These are phyloP conservation scores for Typhlichthys eigenmanni DNA, from an alignment of 2,797 vertebrate species.

Conservation along the genomic window DNA sequence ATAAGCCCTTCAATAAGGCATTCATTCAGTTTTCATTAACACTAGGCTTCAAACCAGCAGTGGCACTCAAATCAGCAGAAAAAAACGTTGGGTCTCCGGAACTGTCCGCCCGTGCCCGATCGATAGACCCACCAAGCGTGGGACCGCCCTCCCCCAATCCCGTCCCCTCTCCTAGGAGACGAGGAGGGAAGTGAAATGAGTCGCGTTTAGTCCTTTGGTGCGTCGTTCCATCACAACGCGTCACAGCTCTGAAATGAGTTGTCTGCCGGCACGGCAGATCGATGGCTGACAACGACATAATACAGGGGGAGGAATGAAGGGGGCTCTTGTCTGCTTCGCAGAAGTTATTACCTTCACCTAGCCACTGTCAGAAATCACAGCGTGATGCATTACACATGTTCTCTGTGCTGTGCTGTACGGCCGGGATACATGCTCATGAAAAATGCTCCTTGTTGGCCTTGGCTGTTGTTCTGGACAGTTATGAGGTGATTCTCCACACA, in stretches of 20 bases:
- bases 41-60: too few species aligned
- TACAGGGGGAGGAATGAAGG: constrained; percentile 8
- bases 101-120: constrained; percentile 84
- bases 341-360: constrained; percentile 82
- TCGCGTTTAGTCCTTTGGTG: constrained; percentile 50
- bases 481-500: too few species aligned
- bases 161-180: constrained; percentile 62
- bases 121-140: constrained; percentile 92
- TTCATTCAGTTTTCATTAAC: too few species aligned
- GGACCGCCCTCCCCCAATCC: constrained; percentile 73
- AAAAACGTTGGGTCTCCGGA: constrained; percentile 79
- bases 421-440: constrained; percentile 63
- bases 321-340: constrained; percentile 60
- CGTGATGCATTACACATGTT: constrained; percentile 77
- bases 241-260: constrained; percentile 96
- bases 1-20: too few species aligned
- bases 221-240: constrained; percentile 87
- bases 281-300: constrained; percentile 84
- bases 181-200: constrained; percentile 85
- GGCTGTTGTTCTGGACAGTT: too few species aligned
- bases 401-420: constrained; percentile 64
- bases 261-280: constrained; percentile 85
- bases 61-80: constrained; percentile 48
- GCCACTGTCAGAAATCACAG: constrained; percentile 84
- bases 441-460: constrained; percentile 52